Evolutionary conservation across 2,888 invertebrate genomes (phyloP).

Genomic region (Ametastegia equiseti): DNA sequence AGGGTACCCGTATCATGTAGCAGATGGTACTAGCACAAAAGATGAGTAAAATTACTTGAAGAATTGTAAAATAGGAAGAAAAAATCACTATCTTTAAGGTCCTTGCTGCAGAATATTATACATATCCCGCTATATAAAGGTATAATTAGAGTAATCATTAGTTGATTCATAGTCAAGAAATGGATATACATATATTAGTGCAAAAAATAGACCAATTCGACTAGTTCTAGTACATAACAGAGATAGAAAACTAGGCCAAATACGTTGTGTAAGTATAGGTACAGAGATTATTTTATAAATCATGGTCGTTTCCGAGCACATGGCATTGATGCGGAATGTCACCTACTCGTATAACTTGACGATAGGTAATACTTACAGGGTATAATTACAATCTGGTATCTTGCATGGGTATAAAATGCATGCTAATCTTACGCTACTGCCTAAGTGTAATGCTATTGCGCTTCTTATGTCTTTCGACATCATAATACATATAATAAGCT

Average conservation of each 20-base stretch:
- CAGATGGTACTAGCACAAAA: not conserved
- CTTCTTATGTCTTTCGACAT: not conserved
- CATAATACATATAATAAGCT: too few relatives aligned
- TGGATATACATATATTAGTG: not conserved
- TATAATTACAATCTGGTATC: not conserved
- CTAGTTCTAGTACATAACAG: too few relatives aligned
- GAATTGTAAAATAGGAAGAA: not conserved
- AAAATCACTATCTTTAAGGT: not conserved
- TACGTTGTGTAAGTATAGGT: not conserved
- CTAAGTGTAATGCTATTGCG: not conserved
- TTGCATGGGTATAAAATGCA: not conserved
- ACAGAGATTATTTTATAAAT: not conserved
- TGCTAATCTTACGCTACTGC: not conserved
- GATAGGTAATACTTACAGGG: not conserved
- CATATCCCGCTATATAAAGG: too few relatives aligned
- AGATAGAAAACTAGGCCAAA: not conserved
- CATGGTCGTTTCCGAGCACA: not conserved
- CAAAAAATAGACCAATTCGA: too few relatives aligned
- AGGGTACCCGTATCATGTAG: not conserved
- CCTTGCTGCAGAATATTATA: too few relatives aligned
- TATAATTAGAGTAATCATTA: too few relatives aligned
- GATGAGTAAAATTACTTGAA: not conserved
- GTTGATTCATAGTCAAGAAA: too few relatives aligned
- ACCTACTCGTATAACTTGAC: not conserved
- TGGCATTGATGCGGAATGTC: slow-evolving; percentile 2